These are phyloP conservation scores for Epistrophella euchroma DNA, from an alignment of 2,888 invertebrate genomes.

Conservation along the genomic window DNA sequence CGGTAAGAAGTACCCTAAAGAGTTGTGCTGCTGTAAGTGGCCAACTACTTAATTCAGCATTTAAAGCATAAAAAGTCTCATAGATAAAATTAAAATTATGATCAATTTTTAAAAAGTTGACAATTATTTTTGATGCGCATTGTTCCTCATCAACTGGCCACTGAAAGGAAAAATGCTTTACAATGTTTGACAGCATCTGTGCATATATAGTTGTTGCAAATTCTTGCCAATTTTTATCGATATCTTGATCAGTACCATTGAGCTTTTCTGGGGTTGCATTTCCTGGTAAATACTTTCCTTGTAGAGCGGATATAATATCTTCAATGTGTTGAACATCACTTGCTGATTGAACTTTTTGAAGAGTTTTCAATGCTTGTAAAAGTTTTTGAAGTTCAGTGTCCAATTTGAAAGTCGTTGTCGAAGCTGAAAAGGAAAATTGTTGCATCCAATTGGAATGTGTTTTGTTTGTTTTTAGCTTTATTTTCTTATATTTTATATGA, in stretches of 20 bases:
- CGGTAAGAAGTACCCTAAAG: conserved; percentile 77
- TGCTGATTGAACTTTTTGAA: conserved; percentile 81
- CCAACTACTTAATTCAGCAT: conserved; percentile 74
- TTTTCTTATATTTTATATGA: conserved; percentile 33
- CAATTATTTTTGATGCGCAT: conserved; percentile 58
- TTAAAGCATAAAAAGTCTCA: conserved; percentile 78
- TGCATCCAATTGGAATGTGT: conserved; percentile 83
- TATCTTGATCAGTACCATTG: conserved; percentile 84
- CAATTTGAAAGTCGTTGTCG: conserved; percentile 74
- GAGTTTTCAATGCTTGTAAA: conserved; percentile 77
- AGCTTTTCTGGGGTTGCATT: conserved; percentile 88
- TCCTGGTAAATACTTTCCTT: conserved; percentile 82
- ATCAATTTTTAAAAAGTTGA: conserved; percentile 81
- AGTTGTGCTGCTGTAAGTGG: conserved; percentile 76
- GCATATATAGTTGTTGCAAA: conserved; percentile 85
- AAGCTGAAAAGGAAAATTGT: conserved; percentile 82
- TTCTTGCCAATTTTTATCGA: conserved; percentile 79
- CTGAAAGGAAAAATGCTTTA: conserved; percentile 85
- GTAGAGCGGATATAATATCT: conserved; percentile 79
- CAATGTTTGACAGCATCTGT: conserved; percentile 84
- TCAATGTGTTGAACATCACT: conserved; percentile 81
- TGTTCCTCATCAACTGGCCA: conserved; percentile 85
- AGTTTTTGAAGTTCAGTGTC: conserved; percentile 77
- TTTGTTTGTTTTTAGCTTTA: conserved; percentile 34
- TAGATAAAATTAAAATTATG: conserved; percentile 79